phyloP scores from a whole-genome alignment of 2,797 vertebrate species.

The Poecilia velifera region DNA sequence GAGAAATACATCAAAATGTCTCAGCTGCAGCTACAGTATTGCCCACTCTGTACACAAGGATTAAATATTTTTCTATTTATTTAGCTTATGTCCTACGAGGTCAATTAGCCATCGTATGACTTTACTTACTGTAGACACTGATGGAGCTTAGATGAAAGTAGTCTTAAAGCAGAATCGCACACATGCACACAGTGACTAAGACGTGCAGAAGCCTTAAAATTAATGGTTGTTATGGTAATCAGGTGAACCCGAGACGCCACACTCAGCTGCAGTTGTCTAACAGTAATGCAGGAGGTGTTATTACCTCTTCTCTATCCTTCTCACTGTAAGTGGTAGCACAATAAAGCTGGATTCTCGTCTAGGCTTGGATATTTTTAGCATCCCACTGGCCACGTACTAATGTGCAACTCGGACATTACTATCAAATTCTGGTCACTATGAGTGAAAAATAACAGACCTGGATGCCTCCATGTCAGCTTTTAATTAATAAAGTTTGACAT shows the following conservation, averaged over 20 bases:
- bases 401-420: not conserved
- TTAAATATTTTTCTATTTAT: slow-evolving; percentile 10
- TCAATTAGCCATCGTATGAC: not conserved
- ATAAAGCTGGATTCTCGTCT: not conserved
- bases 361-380: not conserved
- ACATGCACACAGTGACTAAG: not conserved
- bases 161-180: not conserved
- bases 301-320: not conserved
- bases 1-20: slow-evolving; percentile 16
- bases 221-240: not conserved
- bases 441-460: too few species aligned
- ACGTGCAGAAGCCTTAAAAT: not conserved
- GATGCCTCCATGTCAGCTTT: not conserved
- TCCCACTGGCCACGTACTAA: too few species aligned
- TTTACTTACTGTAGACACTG: slow-evolving; percentile 8
- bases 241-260: not conserved
- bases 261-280: not conserved
- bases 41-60: not conserved
- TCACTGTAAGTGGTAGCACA: not conserved
- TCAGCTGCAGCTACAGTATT: slow-evolving; percentile 2
- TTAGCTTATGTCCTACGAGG: slow-evolving; percentile 11
- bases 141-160: slow-evolving; percentile 19
- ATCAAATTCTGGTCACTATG: not conserved
- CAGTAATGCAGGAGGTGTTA: not conserved
- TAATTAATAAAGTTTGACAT: not conserved